Evolutionary conservation across 2,797 vertebrate genomes (phyloP), one percentile per base, ranked within the genome.

Genomic region (Pyrocephalus nanus): DNA sequence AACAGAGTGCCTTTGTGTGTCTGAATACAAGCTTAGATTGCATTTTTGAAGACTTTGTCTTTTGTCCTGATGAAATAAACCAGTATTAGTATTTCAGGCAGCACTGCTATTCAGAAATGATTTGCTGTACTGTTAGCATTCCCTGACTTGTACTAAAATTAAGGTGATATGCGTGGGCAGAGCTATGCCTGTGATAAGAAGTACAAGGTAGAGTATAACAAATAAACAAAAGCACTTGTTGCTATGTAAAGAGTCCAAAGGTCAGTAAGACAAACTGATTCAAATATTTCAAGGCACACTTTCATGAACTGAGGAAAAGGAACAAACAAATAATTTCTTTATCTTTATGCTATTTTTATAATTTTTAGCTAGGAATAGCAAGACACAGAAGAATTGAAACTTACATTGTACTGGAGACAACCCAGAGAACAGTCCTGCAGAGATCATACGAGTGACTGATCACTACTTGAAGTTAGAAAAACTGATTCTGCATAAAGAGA

Each of bases 201-300:
- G 64, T 55, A 51, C 0, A 4, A 43, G 1, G 3, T 12, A 60
- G 27, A 51, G 38, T 9, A 30, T 22, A 86, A 76, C 66, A 78
- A 89, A 91, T 50, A 81, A 94, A 83, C 27, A 91, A 57, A 66
- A 67, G 48, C 60, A 64, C 34, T 62, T 1, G 66, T 91, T 96
- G 86, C 91, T 92, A 81, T 85, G 88, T 76, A 50, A 26, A 72
- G 65, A 38, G 90, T 90, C 70, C 93, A 81, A 48, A 96, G 88
- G 88, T 86, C 92, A 93, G 9, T 14, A 57, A 79, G 38, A 57
- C 32, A 42, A 66, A 53, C 21, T 48, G 15, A 82, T 47, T 92
- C 73, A 60, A 54, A 15, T 64, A 79, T n/a, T 55, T 87, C 26
- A 8, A 32, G 30, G 43, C 51, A 75, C 36, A 16, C 20, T 90